Conservation (phyloP, 2,113 vertebrate genomes). For the Harpagus bidentatus region DNA sequence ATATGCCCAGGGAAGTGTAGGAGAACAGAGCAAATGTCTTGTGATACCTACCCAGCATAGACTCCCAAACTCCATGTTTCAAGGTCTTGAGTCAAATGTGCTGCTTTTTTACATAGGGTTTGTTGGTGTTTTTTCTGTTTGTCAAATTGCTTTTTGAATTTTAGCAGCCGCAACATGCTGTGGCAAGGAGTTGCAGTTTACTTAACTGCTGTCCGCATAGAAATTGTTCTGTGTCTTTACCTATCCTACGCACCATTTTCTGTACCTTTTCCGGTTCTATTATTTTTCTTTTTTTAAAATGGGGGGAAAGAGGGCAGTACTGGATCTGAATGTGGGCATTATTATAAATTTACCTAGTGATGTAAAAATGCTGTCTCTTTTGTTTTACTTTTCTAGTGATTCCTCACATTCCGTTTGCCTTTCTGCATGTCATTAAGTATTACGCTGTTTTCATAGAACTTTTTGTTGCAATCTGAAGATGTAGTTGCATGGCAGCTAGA, state of each 20-base stretch:
- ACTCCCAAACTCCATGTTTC: not conserved
- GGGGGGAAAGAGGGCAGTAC: not conserved
- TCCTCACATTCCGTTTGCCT: not conserved
- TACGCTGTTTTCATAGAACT: not conserved
- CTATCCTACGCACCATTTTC: not conserved
- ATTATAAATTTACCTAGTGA: not conserved
- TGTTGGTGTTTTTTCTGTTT: not conserved
- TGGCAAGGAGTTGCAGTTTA: not conserved
- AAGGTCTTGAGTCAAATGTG: not conserved
- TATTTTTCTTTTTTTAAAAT: not conserved
- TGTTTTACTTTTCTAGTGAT: not conserved
- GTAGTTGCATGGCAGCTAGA: not conserved
- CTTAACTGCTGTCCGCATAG: not conserved
- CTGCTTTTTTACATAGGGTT: not conserved
- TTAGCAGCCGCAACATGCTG: not conserved
- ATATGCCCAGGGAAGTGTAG: not conserved
- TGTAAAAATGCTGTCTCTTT: not conserved
- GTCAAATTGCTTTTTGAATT: not conserved
- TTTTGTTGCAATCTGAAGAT: not conserved
- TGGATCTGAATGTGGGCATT: not conserved
- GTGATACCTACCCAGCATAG: no score
- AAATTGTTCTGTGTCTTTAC: not conserved
- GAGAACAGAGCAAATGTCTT: not conserved
- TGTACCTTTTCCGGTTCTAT: not conserved
- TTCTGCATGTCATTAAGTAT: not conserved